phyloP scores from a whole-genome alignment of 1,140 invertebrate genomes.

The Riptortus pedestris region DNA sequence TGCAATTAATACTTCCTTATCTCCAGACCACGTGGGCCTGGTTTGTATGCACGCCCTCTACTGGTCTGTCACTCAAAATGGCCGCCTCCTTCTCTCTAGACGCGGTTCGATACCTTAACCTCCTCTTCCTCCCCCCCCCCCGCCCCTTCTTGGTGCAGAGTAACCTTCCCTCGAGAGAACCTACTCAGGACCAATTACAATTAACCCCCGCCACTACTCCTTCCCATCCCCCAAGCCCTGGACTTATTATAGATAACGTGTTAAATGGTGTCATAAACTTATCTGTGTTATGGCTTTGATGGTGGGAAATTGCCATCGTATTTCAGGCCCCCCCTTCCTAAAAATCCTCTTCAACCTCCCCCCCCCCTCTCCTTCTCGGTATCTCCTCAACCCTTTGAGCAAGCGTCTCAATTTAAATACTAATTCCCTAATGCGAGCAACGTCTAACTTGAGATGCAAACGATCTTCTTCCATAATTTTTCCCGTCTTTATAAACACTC shows the following conservation, averaged over 20 bases:
- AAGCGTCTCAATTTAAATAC: conserved; percentile 9
- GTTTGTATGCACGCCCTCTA: conserved; percentile 12
- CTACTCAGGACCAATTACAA: conserved; percentile 15
- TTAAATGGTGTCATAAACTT: conserved; percentile 21
- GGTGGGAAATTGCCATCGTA: conserved; percentile 11
- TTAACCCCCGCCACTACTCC: conserved; percentile 12
- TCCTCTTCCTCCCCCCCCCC: not conserved
- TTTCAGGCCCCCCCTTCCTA: conserved; percentile 7
- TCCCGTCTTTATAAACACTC: not conserved
- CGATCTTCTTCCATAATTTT: not conserved
- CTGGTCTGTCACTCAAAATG: conserved; percentile 18
- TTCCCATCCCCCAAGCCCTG: not conserved
- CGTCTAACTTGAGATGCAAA: not conserved
- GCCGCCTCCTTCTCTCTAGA: conserved; percentile 7
- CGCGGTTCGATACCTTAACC: conserved; percentile 6
- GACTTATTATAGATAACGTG: conserved; percentile 20
- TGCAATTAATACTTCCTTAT: conserved; percentile 21
- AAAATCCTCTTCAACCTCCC: conserved; percentile 1
- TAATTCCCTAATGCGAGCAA: not conserved
- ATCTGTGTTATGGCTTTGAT: conserved; percentile 16
- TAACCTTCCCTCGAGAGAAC: not conserved
- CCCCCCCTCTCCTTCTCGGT: not conserved
- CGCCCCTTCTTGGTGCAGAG: not conserved
- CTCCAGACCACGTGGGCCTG: conserved; percentile 7
- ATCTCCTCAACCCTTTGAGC: conserved; percentile 7